Conservation (phyloP, 2,888 invertebrate genomes). For the Leptinotarsa juncta region DNA sequence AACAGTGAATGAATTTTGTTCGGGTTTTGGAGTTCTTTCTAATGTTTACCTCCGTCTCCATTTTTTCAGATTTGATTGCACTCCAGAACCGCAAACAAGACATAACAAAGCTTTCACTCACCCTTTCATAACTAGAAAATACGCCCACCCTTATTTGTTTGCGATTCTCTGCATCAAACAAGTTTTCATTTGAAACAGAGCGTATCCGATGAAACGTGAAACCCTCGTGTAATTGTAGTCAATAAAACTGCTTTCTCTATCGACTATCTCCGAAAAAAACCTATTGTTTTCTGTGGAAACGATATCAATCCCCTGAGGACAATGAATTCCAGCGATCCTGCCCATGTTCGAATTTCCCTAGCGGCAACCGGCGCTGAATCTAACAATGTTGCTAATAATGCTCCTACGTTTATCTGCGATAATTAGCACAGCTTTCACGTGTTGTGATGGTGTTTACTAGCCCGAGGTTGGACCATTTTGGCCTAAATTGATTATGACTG, state of each 20-base stretch:
- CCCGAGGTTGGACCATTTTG: neutral
- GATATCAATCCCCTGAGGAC: slow-evolving; percentile 15
- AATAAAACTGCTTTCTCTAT: slow-evolving; percentile 20
- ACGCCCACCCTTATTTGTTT: slow-evolving; percentile 2
- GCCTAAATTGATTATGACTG: neutral
- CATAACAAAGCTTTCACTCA: neutral
- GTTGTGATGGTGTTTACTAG: slow-evolving; percentile 4
- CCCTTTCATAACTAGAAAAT: slow-evolving; percentile 3
- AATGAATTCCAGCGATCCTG: slow-evolving; percentile 33
- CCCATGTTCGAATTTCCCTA: slow-evolving; percentile 47
- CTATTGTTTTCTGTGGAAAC: slow-evolving; percentile 12
- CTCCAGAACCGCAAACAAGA: neutral
- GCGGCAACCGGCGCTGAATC: slow-evolving; percentile 45
- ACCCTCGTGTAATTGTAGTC: slow-evolving; percentile 9
- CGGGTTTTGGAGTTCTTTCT: too few species aligned
- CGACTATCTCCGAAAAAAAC: slow-evolving; percentile 10
- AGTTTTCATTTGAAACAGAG: slow-evolving; percentile 10
- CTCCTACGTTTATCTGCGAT: slow-evolving; percentile 45
- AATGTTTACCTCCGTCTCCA: neutral
- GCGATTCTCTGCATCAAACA: slow-evolving; percentile 5
- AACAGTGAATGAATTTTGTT: too few species aligned
- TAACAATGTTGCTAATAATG: slow-evolving; percentile 44
- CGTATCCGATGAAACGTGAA: slow-evolving; percentile 1
- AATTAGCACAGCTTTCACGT: slow-evolving; percentile 39
- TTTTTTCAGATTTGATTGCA: neutral